phyloP scores from a whole-genome alignment of 1,140 invertebrate species.

The Nymphalis io region DNA sequence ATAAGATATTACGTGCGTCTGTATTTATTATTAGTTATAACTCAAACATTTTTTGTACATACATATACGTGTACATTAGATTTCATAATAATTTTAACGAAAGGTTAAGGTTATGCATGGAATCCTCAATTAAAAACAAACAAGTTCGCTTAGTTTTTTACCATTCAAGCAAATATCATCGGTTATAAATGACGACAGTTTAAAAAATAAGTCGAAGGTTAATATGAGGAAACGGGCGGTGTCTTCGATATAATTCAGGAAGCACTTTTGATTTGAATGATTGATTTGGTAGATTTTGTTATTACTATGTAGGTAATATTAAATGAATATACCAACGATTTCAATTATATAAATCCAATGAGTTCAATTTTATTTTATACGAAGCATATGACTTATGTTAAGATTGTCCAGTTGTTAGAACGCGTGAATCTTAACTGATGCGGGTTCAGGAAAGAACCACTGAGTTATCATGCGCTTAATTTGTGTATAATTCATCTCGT shows the following conservation, averaged over 20 bases:
- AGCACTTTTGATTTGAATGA: neutral
- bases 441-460: too few relatives aligned
- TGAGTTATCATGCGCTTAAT: too few relatives aligned
- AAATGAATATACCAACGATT: neutral
- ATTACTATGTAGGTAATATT: neutral
- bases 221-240: neutral
- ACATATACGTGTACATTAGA: neutral
- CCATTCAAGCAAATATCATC: conserved; percentile 1
- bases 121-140: conserved; percentile 15
- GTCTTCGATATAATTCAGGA: conserved; percentile 15
- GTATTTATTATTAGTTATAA: neutral
- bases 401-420: too few relatives aligned
- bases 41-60: neutral
- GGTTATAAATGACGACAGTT: conserved; percentile 9
- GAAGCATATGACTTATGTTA: neutral
- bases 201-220: conserved; percentile 13
- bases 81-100: conserved; percentile 17
- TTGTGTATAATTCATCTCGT: too few relatives aligned
- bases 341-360: neutral
- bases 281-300: conserved; percentile 5
- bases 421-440: too few relatives aligned
- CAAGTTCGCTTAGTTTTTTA: conserved; percentile 17
- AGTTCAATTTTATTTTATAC: neutral
- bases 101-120: conserved; percentile 23
- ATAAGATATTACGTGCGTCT: too few relatives aligned